Percentiles rank a stretch among this genome's conserved stretches.
These are phyloP conservation scores for Drosophila prosaltans DNA, from an alignment of 1,140 invertebrate genomes.

Conservation along the genomic window DNA sequence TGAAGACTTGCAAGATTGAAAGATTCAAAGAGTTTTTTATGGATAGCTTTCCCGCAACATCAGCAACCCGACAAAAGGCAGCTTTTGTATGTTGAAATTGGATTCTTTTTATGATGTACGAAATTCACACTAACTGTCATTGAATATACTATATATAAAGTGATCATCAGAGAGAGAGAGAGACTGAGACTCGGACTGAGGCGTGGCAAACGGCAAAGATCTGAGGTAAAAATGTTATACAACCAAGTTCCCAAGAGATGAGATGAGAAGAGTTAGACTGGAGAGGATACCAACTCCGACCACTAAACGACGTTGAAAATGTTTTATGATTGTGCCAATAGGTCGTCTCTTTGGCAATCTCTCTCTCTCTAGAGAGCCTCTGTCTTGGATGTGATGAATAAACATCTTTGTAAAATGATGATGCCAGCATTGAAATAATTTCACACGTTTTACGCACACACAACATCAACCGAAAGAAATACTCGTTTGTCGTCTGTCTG, in stretches of 20 bases:
- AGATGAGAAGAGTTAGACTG: neutral
- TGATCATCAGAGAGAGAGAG: conserved; percentile 56
- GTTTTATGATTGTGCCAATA: conserved; percentile 58
- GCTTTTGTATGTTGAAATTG: conserved; percentile 59
- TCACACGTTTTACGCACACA: conserved; percentile 75
- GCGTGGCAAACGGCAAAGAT: conserved; percentile 40
- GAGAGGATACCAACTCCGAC: neutral
- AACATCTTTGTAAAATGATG: conserved; percentile 81
- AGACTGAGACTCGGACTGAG: neutral
- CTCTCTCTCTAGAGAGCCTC: neutral
- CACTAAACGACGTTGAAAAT: conserved; percentile 59
- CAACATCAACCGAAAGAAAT: conserved; percentile 21
- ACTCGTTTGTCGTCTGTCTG: conserved; percentile 45
- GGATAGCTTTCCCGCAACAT: conserved; percentile 50
- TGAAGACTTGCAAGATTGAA: neutral
- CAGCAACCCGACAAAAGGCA: conserved; percentile 62
- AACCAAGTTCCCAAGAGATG: conserved; percentile 18
- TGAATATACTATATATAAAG: conserved; percentile 64
- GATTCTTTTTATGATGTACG: conserved; percentile 74
- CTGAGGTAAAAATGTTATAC: conserved; percentile 29
- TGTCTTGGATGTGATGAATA: conserved; percentile 56
- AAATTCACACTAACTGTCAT: conserved; percentile 79
- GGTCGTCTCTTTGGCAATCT: conserved; percentile 20
- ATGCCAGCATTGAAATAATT: conserved; percentile 74
- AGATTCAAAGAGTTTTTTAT: conserved; percentile 46